These are phyloP conservation scores for Grammomys dolichurus DNA, from an alignment of 2,113 vertebrate genomes.

Conservation along the genomic window DNA sequence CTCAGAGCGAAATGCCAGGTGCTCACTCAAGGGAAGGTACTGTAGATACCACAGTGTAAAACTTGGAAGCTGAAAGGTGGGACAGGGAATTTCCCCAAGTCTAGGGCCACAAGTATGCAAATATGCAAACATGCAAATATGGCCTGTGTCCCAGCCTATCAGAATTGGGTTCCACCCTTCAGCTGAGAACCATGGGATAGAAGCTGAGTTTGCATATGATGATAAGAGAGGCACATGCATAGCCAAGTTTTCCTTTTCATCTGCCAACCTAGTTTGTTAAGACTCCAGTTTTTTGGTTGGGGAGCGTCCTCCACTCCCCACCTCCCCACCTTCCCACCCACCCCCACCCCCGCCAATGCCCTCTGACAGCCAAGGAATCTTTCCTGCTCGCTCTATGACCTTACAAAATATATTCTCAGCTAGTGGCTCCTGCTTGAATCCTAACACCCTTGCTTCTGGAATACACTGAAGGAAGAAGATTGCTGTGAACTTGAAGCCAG, in stretches of 20 bases:
- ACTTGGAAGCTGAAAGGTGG: not conserved
- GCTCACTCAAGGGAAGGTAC: not conserved
- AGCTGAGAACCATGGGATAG: not conserved
- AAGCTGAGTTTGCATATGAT: not conserved
- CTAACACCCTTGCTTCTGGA: not conserved
- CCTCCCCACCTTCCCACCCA: too few species aligned
- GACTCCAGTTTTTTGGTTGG: not conserved
- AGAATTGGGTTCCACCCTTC: not conserved
- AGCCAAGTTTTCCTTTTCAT: too few species aligned
- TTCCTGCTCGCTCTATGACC: not conserved
- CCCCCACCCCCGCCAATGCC: not conserved
- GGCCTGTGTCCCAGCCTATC: not conserved
- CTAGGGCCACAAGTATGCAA: not conserved
- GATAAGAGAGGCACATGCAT: accelerated
- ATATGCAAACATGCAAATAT: not conserved
- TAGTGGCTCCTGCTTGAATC: not conserved
- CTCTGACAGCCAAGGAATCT: not conserved
- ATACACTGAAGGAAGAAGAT: not conserved
- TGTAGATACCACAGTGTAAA: not conserved
- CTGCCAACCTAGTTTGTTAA: not conserved
- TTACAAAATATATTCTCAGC: conserved; percentile 5
- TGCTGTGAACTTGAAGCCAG: not conserved
- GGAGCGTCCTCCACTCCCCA: not conserved
- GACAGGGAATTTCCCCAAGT: not conserved
- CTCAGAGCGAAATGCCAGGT: not conserved